Conservation (phyloP, 2,888 invertebrate genomes). For the Hemicrepidius hirtus region DNA sequence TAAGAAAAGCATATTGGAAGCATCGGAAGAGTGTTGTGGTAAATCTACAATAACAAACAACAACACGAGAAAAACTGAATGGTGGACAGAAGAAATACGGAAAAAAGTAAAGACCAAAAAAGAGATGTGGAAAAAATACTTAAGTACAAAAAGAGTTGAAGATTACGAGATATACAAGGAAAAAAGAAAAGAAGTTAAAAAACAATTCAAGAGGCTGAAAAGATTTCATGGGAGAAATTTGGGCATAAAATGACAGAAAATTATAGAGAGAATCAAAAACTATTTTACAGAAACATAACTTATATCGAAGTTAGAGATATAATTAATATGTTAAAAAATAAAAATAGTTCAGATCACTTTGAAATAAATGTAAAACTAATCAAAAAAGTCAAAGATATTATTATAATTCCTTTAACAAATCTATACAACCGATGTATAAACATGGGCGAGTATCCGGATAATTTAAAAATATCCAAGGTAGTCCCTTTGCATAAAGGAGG, state of each 20-base stretch:
- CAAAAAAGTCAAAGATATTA: too few species aligned
- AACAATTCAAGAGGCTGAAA: conserved; percentile 3
- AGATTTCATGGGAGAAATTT: conserved; percentile 17
- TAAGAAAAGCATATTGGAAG: conserved; percentile 24
- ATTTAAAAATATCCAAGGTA: too few species aligned
- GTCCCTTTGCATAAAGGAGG: too few species aligned
- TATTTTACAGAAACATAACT: too few species aligned
- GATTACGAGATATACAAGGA: conserved; percentile 15
- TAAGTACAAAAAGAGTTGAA: conserved; percentile 10
- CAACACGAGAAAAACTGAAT: conserved; percentile 23
- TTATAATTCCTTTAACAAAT: too few species aligned
- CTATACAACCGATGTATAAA: too few species aligned
- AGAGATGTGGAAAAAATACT: conserved; percentile 14
- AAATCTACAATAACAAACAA: conserved; percentile 25
- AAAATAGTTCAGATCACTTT: too few species aligned
- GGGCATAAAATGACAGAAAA: conserved; percentile 19
- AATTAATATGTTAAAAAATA: too few species aligned
- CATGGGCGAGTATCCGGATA: too few species aligned
- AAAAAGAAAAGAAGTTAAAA: conserved; percentile 23
- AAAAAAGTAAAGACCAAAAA: conserved; percentile 3
- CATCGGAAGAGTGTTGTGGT: conserved; percentile 15
- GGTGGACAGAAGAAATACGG: conserved; percentile 15
- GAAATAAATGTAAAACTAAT: too few species aligned
- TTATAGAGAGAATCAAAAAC: conserved; percentile 31
- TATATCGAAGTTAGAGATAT: too few species aligned